Conservation (phyloP, 2,797 vertebrate species). For the Coccyzus lansbergi region DNA sequence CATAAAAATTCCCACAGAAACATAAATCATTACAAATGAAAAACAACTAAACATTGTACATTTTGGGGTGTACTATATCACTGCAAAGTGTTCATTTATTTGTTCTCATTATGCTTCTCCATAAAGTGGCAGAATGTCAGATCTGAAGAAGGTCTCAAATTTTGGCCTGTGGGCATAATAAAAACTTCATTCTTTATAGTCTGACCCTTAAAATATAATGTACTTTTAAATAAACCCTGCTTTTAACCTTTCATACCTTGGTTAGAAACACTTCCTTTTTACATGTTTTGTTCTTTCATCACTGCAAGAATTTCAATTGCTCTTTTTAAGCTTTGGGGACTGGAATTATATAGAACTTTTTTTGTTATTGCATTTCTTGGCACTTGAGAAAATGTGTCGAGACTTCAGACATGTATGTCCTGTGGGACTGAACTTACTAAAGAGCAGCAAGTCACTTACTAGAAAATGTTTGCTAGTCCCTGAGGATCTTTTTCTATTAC, state of each 20-base stretch:
- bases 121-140: not conserved
- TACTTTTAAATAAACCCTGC: not conserved
- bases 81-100: not conserved
- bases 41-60: not conserved
- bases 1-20: not conserved
- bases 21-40: not conserved
- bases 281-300: not conserved
- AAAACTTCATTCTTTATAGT: not conserved
- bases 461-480: constrained; percentile 24
- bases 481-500: constrained; percentile 35
- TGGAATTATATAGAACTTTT: not conserved
- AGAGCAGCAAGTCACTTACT: constrained; percentile 33
- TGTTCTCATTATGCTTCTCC: not conserved
- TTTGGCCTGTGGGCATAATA: not conserved
- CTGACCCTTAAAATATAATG: not conserved
- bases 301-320: not conserved
- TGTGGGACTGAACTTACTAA: not conserved
- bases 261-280: not conserved
- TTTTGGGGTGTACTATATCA: not conserved
- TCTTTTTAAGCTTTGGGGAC: not conserved
- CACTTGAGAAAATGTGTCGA: not conserved
- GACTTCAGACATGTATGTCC: constrained; percentile 21
- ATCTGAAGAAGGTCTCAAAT: not conserved
- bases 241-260: not conserved
- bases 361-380: constrained; percentile 32